phyloP scores from a whole-genome alignment of 2,797 vertebrate genomes.

The Meda fulgida region DNA sequence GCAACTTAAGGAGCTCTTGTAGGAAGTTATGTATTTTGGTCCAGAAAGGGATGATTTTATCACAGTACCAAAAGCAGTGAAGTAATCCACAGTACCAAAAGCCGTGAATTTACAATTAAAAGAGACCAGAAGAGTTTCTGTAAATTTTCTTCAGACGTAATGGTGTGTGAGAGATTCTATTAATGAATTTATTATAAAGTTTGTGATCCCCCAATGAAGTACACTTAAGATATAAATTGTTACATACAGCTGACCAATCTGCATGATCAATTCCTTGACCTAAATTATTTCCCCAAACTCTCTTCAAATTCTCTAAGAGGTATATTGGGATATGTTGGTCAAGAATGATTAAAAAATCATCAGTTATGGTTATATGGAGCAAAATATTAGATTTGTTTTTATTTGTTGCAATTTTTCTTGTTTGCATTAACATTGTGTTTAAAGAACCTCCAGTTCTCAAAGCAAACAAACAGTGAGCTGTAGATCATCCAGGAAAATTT shows the following conservation, averaged over 20 bases:
- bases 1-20: no score
- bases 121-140: neutral
- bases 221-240: neutral
- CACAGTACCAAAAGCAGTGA: no score
- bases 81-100: no score
- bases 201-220: neutral
- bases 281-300: neutral
- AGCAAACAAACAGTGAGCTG: constrained; percentile 12
- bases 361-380: neutral
- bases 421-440: constrained; percentile 19
- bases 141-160: neutral
- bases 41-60: no score
- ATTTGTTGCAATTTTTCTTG: neutral
- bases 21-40: no score
- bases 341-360: no score
- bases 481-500: neutral
- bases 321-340: neutral
- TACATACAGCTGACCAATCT: neutral
- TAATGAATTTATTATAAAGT: neutral
- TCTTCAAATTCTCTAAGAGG: neutral
- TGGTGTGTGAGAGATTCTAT: neutral
- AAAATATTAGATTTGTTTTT: neutral
- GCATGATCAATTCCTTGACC: neutral
- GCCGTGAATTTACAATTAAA: neutral
- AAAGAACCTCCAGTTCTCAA: neutral